Percentiles rank a stretch among this genome's conserved stretches.
These are phyloP conservation scores for Acipenser oxyrinchus DNA, from an alignment of 2,797 vertebrate genomes.

Conservation along the genomic window DNA sequence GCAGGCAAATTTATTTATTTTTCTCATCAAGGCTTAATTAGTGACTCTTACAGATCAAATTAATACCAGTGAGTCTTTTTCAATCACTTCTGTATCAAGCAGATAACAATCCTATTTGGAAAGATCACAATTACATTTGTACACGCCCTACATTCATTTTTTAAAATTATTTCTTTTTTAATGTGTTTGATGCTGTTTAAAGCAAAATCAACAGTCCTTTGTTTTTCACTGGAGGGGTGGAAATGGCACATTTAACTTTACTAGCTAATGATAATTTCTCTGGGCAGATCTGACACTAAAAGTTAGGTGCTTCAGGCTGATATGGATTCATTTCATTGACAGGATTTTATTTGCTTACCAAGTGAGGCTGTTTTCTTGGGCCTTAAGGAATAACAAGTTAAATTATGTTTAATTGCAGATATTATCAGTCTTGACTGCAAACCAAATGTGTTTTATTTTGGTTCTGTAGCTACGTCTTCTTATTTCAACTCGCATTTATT, in stretches of 20 bases:
- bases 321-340: constrained; percentile 11
- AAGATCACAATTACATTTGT: no score
- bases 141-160: no score
- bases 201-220: constrained; percentile 1
- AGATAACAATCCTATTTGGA: no score
- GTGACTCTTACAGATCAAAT: neutral
- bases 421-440: constrained; percentile 13
- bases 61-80: neutral
- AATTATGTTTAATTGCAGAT: constrained; percentile 18
- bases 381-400: constrained; percentile 16
- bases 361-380: constrained; percentile 10
- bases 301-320: neutral
- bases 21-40: constrained; percentile 7
- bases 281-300: constrained; percentile 8
- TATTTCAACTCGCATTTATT: constrained; percentile 7
- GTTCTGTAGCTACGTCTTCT: constrained; percentile 4
- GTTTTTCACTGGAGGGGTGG: neutral
- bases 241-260: constrained; percentile 9
- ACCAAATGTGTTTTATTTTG: constrained; percentile 15
- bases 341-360: constrained; percentile 15
- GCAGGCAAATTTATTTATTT: neutral
- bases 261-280: constrained; percentile 4
- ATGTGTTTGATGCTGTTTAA: no score
- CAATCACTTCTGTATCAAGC: neutral
- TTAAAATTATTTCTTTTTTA: no score